Evolutionary conservation across 2,888 invertebrate genomes (phyloP).

Genomic region (Hypsopygia costalis): DNA sequence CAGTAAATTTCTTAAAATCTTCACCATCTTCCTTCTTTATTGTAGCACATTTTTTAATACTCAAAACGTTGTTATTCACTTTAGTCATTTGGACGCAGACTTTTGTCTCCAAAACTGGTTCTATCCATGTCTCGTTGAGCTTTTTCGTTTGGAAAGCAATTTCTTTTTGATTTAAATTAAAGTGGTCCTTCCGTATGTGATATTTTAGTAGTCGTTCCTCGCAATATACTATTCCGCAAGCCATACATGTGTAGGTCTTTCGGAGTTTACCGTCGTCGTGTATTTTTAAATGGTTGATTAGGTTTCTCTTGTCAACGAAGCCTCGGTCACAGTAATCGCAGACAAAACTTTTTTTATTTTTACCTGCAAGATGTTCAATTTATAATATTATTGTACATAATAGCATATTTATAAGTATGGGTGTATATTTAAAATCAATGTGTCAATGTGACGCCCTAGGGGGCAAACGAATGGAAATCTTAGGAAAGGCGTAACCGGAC

Average conservation of each 20-base stretch:
- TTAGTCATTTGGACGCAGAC: constrained; percentile 57
- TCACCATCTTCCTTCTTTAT: constrained; percentile 18
- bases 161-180: constrained; percentile 32
- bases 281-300: constrained; percentile 42
- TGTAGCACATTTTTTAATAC: constrained; percentile 39
- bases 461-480: no score
- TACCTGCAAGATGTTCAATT: constrained; percentile 2
- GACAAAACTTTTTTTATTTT: constrained; percentile 18
- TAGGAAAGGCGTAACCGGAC: no score
- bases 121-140: constrained; percentile 58
- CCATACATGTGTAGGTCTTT: constrained; percentile 36
- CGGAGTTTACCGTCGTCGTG: constrained; percentile 40
- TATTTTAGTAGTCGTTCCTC: constrained; percentile 48
- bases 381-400: no score
- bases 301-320: constrained; percentile 48
- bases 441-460: no score
- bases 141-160: constrained; percentile 29
- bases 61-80: constrained; percentile 46
- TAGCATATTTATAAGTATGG: no score
- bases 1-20: not conserved
- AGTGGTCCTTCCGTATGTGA: constrained; percentile 52
- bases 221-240: constrained; percentile 42
- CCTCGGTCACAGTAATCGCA: constrained; percentile 54
- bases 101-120: constrained; percentile 38
- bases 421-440: no score